phyloP scores from a whole-genome alignment of 2,888 invertebrate genomes.

The Apotomis capreana region DNA sequence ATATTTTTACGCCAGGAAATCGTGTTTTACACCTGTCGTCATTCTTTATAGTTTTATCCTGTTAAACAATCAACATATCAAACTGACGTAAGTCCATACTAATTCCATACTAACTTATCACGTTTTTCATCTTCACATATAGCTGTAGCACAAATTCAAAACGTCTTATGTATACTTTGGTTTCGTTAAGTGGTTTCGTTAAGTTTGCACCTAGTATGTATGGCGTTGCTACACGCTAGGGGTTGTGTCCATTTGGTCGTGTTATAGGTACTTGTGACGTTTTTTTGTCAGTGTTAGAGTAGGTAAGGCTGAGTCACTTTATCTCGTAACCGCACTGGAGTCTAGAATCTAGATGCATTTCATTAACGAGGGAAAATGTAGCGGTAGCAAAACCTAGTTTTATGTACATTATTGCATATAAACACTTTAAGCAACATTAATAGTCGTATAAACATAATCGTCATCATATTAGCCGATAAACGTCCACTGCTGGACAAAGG shows the following conservation, averaged over 20 bases:
- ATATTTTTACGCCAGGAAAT: not conserved
- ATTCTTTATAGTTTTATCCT: constrained; percentile 7
- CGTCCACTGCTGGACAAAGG: too few species aligned
- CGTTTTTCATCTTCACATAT: not conserved
- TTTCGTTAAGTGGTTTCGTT: not conserved
- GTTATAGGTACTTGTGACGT: not conserved
- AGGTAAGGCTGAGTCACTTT: constrained; percentile 49
- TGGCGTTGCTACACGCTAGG: not conserved
- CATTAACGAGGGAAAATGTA: constrained; percentile 63
- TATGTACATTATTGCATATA: too few species aligned
- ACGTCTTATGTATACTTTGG: not conserved
- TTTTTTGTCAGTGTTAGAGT: not conserved
- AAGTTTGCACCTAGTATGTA: not conserved
- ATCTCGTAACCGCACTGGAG: constrained; percentile 54
- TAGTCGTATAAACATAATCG: too few species aligned
- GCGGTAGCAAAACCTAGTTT: constrained; percentile 49
- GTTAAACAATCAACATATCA: not conserved
- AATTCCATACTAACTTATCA: not conserved
- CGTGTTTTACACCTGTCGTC: not conserved
- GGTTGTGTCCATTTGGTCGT: not conserved
- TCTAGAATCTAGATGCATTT: constrained; percentile 65
- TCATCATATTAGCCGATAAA: too few species aligned
- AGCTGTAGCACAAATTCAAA: not conserved
- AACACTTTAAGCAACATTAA: too few species aligned
- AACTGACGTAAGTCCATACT: not conserved